Base-by-base conservation (phyloP, 2,113 vertebrate genomes). In the Salvelinus alpinus region DNA sequence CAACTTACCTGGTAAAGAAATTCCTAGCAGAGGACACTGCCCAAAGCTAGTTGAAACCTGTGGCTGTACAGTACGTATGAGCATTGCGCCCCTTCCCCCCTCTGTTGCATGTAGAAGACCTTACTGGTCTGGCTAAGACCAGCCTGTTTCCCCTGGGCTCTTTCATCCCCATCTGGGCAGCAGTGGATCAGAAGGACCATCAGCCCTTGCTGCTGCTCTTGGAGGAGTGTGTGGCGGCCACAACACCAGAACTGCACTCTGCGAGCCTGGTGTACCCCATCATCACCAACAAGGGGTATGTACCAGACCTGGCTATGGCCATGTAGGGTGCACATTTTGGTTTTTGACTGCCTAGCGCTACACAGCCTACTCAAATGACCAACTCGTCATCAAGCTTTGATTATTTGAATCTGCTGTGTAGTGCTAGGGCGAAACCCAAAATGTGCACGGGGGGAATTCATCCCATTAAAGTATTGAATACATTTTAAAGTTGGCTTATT, bases 211-310 rank as follows among this genome's bases (percentile, higher is more conserved):
- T 87, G n/a, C 47, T 95, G 18, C 90, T 91, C 38, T 80, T 94
- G 80, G 94, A 95, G 1, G 88, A 94, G 57, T 94, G 94, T 80
- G 86, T 92, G 1, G 93, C 92, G 1, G 85, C 91, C 0, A 57
- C 88, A 0, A 88, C 86, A 0, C 38, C 74, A 0, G 80, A 86
- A 8, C 80, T 93, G 34, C 57, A 65, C 4, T 60, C 70, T 0
- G 74, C 64, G 0, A 84, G 62, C 38, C 80, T 71, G 51, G 78
- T 76, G 24, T 88, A 94, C 81, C 91, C 88, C 1, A 70, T 96
- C 34, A 84, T 95, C 54, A 27, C 62, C 31, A 94, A 95, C 64
- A 86, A 94, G 22, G 94, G 94, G 94, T 94, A 79, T 64, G 76
- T 3, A 3, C 60, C 11, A 25, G 4, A 54, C 1, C 8, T 18